Conservation (phyloP, 2,113 vertebrate species). For the Nibea albiflora region DNA sequence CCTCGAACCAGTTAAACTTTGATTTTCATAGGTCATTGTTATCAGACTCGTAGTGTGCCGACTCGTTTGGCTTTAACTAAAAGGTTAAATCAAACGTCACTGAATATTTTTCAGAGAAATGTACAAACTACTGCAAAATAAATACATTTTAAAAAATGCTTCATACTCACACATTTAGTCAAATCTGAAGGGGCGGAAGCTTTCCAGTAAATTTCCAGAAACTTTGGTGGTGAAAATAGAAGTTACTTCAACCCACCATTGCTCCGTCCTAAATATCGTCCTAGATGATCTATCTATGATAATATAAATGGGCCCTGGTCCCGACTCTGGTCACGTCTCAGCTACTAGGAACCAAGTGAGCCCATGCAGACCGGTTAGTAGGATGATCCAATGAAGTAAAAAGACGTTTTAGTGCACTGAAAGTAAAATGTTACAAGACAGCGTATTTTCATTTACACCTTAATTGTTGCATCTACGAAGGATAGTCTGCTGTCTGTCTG, state of each 20-base stretch:
- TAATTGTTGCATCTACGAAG: constrained; percentile 18
- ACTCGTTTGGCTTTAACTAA: neutral
- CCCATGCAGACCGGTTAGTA: no score
- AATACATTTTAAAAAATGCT: no score
- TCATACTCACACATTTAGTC: no score
- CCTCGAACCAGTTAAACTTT: neutral
- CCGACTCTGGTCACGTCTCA: neutral
- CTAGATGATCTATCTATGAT: no score
- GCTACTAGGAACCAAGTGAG: neutral
- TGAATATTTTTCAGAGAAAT: neutral
- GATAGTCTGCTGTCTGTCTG: neutral
- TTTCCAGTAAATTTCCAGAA: no score
- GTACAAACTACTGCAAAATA: neutral
- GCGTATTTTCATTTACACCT: constrained; percentile 54
- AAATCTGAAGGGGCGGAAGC: no score
- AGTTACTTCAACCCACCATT: no score
- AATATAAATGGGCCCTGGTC: neutral
- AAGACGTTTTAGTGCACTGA: neutral
- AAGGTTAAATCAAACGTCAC: neutral
- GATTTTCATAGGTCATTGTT: neutral
- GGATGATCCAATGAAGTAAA: neutral
- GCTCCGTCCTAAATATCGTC: no score
- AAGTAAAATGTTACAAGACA: constrained; percentile 9
- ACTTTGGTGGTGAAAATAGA: no score
- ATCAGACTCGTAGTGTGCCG: neutral